phyloP scores from a whole-genome alignment of 2,888 invertebrate genomes.

The Euplexia lucipara region DNA sequence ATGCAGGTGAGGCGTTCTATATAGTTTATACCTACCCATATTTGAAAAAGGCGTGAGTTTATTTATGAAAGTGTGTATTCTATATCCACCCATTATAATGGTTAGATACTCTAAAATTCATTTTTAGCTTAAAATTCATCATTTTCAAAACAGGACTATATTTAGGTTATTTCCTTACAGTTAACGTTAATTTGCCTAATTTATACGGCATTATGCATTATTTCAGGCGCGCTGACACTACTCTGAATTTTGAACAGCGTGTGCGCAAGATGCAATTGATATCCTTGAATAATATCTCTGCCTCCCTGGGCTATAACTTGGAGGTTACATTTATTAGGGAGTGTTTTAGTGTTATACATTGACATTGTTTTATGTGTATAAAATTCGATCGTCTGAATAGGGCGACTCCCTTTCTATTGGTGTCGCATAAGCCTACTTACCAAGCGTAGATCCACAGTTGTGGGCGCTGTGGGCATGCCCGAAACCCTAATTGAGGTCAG shows the following conservation, averaged over 20 bases:
- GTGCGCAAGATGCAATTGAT: conserved; percentile 43
- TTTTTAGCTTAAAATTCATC: background rate
- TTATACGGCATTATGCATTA: conserved; percentile 50
- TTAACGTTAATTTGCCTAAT: conserved; percentile 48
- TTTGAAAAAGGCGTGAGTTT: no score
- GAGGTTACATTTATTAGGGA: conserved; percentile 18
- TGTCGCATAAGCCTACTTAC: background rate
- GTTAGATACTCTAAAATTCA: background rate
- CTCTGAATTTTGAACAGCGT: conserved; percentile 58
- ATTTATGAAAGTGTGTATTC: no score
- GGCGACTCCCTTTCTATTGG: background rate
- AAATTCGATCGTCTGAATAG: background rate
- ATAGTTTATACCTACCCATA: no score
- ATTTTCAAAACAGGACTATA: conserved; percentile 22
- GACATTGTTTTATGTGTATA: conserved; percentile 7
- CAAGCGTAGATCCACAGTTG: no score
- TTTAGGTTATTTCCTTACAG: conserved; percentile 51
- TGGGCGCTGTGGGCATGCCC: no score
- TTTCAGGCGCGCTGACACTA: conserved; percentile 46
- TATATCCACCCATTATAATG: no score
- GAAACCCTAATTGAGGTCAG: no score
- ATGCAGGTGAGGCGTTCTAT: no score
- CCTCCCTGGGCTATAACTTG: conserved; percentile 8
- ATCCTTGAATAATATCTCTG: conserved; percentile 58
- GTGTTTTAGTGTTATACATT: conserved; percentile 21